Conservation (phyloP, 2,888 invertebrate species). For the Cerastis rubricosa region DNA sequence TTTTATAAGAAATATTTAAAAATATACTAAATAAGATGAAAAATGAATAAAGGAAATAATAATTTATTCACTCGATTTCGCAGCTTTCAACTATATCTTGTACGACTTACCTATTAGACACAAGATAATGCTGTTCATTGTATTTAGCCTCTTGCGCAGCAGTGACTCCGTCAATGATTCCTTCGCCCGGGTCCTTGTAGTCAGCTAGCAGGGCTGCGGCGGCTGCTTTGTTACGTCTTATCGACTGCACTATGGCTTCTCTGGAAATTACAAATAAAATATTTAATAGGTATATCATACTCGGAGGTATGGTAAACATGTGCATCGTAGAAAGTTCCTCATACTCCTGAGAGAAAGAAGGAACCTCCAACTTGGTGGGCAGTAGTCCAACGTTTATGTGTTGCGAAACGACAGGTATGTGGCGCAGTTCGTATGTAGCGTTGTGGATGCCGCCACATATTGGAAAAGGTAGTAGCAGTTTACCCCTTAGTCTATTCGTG, state of each 20-base stretch:
- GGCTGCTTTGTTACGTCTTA: slow-evolving; percentile 92
- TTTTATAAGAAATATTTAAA: too few relatives aligned
- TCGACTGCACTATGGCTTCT: slow-evolving; percentile 93
- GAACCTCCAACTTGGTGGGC: background rate
- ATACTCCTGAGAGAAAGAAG: background rate
- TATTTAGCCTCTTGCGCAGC: slow-evolving; percentile 89
- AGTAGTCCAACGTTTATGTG: background rate
- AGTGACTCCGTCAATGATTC: slow-evolving; percentile 90
- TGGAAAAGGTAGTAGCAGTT: background rate
- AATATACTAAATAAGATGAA: too few relatives aligned
- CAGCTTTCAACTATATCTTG: background rate
- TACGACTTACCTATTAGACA: slow-evolving; percentile 81
- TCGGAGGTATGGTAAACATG: background rate
- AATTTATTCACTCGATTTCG: too few relatives aligned
- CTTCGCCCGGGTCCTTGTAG: slow-evolving; percentile 91
- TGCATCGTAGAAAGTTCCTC: background rate
- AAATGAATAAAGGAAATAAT: too few relatives aligned
- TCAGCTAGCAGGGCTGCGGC: slow-evolving; percentile 93
- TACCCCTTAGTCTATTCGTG: background rate
- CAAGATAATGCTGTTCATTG: slow-evolving; percentile 86
- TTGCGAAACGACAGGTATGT: background rate
- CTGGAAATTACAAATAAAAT: slow-evolving; percentile 79
- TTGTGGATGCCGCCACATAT: background rate
- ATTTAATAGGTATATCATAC: background rate
- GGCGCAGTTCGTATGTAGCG: background rate